phyloP scores from a whole-genome alignment of 2,888 invertebrate species.

The Seladonia tumulorum region DNA sequence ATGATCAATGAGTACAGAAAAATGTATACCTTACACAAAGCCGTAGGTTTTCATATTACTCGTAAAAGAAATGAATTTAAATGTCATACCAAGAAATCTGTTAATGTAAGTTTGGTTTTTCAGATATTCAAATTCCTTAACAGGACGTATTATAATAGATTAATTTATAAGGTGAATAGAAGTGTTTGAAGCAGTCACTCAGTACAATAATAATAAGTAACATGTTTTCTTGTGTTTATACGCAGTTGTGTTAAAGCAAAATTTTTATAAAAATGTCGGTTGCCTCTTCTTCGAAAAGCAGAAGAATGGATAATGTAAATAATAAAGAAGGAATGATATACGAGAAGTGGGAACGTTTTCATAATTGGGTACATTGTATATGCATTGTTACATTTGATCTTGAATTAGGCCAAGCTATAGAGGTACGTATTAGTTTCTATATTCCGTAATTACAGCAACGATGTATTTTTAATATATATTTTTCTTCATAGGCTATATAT shows the following conservation, averaged over 20 bases:
- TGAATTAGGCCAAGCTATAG: conserved; percentile 99
- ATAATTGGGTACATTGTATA: conserved; percentile 98
- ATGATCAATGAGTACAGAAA: conserved; percentile 34
- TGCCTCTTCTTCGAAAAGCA: conserved; percentile 69
- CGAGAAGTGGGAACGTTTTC: conserved; percentile 89
- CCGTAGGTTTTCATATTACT: conserved; percentile 37
- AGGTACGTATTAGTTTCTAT: conserved; percentile 86
- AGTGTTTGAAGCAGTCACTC: conserved; percentile 23
- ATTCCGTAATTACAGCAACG: neutral
- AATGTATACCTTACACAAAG: conserved; percentile 41
- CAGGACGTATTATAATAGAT: conserved; percentile 35
- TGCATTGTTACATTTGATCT: conserved; percentile 99
- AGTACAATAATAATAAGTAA: conserved; percentile 36
- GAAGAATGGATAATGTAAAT: conserved; percentile 44
- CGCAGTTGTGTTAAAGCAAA: conserved; percentile 37
- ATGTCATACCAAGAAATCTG: neutral
- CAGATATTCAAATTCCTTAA: conserved; percentile 49
- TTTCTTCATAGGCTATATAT: conserved; percentile 88
- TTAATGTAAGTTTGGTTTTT: conserved; percentile 29
- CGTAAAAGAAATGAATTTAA: neutral
- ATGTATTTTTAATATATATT: conserved; percentile 14
- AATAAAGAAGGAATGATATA: conserved; percentile 45
- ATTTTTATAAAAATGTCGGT: conserved; percentile 70
- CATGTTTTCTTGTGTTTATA: conserved; percentile 32
- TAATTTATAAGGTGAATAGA: conserved; percentile 43